A percentile compares a stretch with the other conserved stretches of the same genome.
phyloP scores from a whole-genome alignment of 2,888 invertebrate species.

The Athrips mouffetella region DNA sequence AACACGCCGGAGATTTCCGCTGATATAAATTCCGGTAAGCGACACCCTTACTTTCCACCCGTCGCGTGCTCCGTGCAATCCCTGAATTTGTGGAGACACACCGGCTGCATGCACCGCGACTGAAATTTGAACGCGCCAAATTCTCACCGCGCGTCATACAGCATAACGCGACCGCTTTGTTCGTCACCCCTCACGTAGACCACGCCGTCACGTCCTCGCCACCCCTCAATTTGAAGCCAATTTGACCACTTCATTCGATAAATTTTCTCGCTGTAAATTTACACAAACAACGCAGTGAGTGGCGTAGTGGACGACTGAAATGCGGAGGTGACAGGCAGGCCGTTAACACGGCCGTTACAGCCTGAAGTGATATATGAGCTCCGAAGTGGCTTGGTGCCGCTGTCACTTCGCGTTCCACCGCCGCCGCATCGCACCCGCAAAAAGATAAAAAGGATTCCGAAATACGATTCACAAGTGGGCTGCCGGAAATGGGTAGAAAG shows the following conservation, averaged over 20 bases:
- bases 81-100: constrained; percentile 61
- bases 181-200: constrained; percentile 10
- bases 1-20: constrained; percentile 64
- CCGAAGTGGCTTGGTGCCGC: constrained; percentile 72
- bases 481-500: constrained; percentile 74
- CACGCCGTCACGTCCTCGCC: constrained; percentile 10
- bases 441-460: constrained; percentile 74
- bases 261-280: constrained; percentile 2
- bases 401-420: constrained; percentile 69
- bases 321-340: constrained; percentile 67
- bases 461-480: constrained; percentile 76
- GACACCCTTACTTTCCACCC: constrained; percentile 59
- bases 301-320: constrained; percentile 48
- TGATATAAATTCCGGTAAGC: constrained; percentile 67
- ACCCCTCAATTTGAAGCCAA: constrained; percentile 9
- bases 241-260: constrained; percentile 9
- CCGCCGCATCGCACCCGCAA: constrained; percentile 51
- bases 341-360: constrained; percentile 70
- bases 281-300: constrained; percentile 36
- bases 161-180: constrained; percentile 14
- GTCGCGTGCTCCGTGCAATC: constrained; percentile 50
- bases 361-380: constrained; percentile 73
- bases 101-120: constrained; percentile 50
- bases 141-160: constrained; percentile 26
- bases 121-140: constrained; percentile 56